phyloP scores from a whole-genome alignment of 2,113 vertebrate species.

The Penelope pileata region DNA sequence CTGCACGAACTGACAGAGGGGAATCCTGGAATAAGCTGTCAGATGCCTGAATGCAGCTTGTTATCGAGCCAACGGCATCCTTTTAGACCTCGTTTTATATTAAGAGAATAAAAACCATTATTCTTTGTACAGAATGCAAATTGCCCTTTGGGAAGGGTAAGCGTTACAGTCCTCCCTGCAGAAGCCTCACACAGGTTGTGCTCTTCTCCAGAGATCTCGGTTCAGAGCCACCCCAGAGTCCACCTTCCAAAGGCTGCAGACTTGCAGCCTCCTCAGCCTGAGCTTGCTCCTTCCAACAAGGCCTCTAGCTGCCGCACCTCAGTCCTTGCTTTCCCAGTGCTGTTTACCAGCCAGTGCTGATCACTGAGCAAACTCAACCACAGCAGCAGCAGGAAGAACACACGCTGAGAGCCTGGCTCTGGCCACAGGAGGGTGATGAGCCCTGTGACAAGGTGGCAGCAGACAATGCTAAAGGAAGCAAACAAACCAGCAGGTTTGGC shows the following conservation, averaged over 20 bases:
- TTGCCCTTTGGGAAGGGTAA: background rate
- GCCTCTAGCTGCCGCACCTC: background rate
- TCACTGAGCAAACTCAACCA: background rate
- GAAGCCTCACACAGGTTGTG: background rate
- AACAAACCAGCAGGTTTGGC: background rate
- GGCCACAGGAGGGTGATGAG: rapidly evolving
- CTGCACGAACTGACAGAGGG: background rate
- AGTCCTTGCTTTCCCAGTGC: background rate
- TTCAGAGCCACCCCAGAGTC: background rate
- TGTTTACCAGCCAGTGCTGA: background rate
- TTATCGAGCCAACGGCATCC: background rate
- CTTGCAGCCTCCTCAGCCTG: background rate
- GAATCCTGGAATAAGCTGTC: conserved; percentile 5
- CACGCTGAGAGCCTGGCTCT: background rate
- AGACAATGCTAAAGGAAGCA: background rate
- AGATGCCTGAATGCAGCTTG: background rate
- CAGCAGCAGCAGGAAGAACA: background rate
- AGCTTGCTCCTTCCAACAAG: background rate
- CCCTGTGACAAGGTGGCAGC: background rate
- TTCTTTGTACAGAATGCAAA: background rate
- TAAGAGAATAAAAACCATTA: background rate
- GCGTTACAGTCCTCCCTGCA: rapidly evolving
- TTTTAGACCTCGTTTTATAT: background rate
- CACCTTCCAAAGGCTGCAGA: background rate
- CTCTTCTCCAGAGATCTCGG: background rate